Base-by-base conservation (phyloP, 2,797 vertebrate genomes). In the Petrocephalus schoutedeni region DNA sequence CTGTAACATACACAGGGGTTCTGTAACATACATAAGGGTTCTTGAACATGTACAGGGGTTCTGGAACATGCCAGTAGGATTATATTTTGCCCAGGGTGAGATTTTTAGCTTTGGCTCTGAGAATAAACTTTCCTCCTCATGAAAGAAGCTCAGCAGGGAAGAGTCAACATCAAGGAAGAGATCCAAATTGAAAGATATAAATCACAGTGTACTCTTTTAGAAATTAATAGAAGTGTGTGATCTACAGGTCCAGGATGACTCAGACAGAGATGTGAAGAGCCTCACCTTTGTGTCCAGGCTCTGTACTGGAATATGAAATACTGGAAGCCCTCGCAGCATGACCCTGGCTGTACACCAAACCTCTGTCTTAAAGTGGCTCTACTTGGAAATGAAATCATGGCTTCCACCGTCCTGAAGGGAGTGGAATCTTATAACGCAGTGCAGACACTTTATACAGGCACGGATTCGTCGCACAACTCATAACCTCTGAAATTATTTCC, bases 401-500 rank as follows among this genome's bases (percentile, higher is more conserved):
- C 80, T 54, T 12, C 45, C 28, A 53, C 45, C 45, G n/a, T 28
- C 54, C 10, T 12, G 10, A 84, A 54, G 21, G 10, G 51, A 54
- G 23, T 14, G 23, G 49, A 23, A 54, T 84, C 28, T 86, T 86
- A 58, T 59, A 58, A 61, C 57, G 59, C 56, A 41, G 41, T 53
- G 82, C 82, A 28, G 16, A 10, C 54, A 58, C 57, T 86, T 86
- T 45, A 41, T 86, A 28, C n/a, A 23, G 85, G 28, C 57, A 41
- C 3, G 32, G 57, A 58, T 57, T 85, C 23, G 19, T 59, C 16
- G 32, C 56, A 86, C 49, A 85, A 85, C 59, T 86, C 56, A 57
- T 57, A 57, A 87, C 32, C 61, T 86, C 57, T 64, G n/a, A 86
- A 86, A 41, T 86, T 56, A 41, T 58, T 56, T 61, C 23, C 85